Evolutionary conservation across 2,888 invertebrate genomes (phyloP).

Genomic region (Mystacides longicornis): DNA sequence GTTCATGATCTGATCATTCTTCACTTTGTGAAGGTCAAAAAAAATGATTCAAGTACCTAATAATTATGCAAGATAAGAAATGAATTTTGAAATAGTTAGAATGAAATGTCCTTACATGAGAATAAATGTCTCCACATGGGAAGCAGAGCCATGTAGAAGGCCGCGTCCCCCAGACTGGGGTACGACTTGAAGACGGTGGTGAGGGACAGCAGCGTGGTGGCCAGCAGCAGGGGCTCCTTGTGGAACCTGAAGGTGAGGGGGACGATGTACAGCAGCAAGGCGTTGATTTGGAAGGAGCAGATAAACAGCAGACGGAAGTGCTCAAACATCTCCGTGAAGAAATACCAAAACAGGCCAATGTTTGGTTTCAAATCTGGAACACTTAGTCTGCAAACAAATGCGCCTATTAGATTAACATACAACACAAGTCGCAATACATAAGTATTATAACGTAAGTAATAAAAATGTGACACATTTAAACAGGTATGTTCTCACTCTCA

Average conservation of each 20-base stretch:
- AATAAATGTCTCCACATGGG: slow-evolving; percentile 89
- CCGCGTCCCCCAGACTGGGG: slow-evolving; percentile 92
- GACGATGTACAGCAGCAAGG: slow-evolving; percentile 80
- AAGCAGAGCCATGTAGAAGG: slow-evolving; percentile 81
- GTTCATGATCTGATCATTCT: too few species aligned
- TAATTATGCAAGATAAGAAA: too few species aligned
- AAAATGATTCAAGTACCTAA: too few species aligned
- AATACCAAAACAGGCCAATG: slow-evolving; percentile 98
- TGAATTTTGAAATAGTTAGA: too few species aligned
- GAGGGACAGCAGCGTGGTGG: slow-evolving; percentile 71
- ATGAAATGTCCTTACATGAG: slow-evolving; percentile 79
- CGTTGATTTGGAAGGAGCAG: slow-evolving; percentile 95
- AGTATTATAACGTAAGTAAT: too few species aligned
- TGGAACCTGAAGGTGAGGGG: slow-evolving; percentile 77
- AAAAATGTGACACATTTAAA: too few species aligned
- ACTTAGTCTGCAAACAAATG: slow-evolving; percentile 53
- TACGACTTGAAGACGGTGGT: slow-evolving; percentile 94
- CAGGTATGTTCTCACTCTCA: too few species aligned
- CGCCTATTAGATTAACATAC: too few species aligned
- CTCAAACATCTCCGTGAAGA: slow-evolving; percentile 99
- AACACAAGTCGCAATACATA: too few species aligned
- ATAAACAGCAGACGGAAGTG: slow-evolving; percentile 94
- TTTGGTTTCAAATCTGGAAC: slow-evolving; percentile 95
- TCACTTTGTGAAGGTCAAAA: too few species aligned
- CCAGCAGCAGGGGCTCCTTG: slow-evolving; percentile 71